Conservation (phyloP, 2,888 invertebrate species). For the Zelleria hepariella region DNA sequence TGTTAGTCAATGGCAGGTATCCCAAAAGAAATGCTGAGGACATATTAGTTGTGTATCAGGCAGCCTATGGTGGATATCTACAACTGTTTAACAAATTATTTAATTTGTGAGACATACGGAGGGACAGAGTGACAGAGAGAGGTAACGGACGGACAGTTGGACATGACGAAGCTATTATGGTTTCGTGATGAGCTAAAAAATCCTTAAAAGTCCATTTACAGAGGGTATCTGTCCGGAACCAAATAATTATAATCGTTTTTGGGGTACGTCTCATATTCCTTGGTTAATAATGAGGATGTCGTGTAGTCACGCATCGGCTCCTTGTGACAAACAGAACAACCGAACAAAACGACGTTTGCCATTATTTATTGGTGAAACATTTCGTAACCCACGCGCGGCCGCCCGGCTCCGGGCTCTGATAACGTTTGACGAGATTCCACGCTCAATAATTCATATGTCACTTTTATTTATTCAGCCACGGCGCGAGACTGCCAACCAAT, state of each 20-base stretch:
- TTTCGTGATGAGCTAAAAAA: too few relatives aligned
- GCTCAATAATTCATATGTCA: slow-evolving; percentile 36
- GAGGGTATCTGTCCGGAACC: too few relatives aligned
- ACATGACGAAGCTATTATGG: too few relatives aligned
- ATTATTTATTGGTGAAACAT: background rate
- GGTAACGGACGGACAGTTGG: too few relatives aligned
- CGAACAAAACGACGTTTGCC: background rate
- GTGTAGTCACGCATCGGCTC: slow-evolving; percentile 20
- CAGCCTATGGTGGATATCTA: too few relatives aligned
- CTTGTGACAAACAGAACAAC: background rate
- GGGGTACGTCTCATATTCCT: background rate
- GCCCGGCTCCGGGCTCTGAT: background rate
- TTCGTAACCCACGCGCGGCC: background rate
- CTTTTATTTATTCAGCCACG: slow-evolving; percentile 26
- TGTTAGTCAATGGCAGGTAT: too few relatives aligned
- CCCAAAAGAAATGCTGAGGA: too few relatives aligned
- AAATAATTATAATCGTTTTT: slow-evolving; percentile 13
- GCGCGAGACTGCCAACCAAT: slow-evolving; percentile 24
- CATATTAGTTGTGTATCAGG: too few relatives aligned
- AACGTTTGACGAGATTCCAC: background rate
- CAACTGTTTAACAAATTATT: too few relatives aligned
- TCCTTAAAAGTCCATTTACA: too few relatives aligned
- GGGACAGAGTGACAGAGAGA: too few relatives aligned
- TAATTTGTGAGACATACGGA: too few relatives aligned
- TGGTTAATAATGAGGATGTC: slow-evolving; percentile 22